Conservation (phyloP, 2,113 vertebrate genomes). For the Boulengeromyrus knoepffleri region DNA sequence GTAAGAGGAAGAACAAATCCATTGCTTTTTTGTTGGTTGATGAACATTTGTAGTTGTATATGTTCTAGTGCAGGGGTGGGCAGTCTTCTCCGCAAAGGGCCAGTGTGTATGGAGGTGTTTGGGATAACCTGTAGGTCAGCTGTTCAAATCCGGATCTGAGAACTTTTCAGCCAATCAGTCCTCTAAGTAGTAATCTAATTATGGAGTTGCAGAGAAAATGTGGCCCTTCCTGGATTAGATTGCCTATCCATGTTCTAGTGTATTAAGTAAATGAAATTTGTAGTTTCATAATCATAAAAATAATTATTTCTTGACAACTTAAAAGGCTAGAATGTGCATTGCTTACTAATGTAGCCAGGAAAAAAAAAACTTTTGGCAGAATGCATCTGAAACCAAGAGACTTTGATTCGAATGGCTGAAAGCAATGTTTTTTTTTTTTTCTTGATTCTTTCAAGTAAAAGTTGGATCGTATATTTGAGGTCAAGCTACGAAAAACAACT, state of each 20-base stretch:
- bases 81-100: not conserved
- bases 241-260: not conserved
- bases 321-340: not conserved
- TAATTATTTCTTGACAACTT: not conserved
- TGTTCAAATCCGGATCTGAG: not conserved
- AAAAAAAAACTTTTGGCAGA: not conserved
- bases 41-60: not conserved
- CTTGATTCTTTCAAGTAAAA: not conserved
- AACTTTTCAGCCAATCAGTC: not conserved
- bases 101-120: not conserved
- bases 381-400: not conserved
- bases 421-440: not conserved
- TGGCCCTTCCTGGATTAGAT: not conserved
- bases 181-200: not conserved
- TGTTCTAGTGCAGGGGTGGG: not conserved
- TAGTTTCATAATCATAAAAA: not conserved
- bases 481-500: not conserved
- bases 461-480: not conserved
- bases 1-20: not conserved
- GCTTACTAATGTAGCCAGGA: not conserved
- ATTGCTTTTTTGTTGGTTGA: not conserved
- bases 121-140: not conserved
- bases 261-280: not conserved
- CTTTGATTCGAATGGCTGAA: not conserved
- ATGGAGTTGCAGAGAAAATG: not conserved